These are phyloP conservation scores for Pocillopora verrucosa DNA, from an alignment of 64 coral and sea anemone species.

Conservation along the genomic window DNA sequence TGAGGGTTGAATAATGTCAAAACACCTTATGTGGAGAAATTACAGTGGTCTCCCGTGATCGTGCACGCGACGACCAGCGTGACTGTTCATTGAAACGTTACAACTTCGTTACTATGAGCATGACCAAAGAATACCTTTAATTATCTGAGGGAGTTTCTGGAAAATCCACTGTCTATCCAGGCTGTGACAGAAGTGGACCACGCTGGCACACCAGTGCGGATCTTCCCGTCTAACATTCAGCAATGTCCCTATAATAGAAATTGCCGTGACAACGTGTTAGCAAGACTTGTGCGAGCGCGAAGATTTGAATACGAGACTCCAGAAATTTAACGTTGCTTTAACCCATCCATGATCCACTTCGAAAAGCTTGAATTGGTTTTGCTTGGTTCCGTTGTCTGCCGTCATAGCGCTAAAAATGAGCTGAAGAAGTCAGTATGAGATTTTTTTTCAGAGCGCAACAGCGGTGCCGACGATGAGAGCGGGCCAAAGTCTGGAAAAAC, in stretches of 20 bases:
- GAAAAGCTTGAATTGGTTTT: too few relatives aligned
- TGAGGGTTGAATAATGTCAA: not conserved
- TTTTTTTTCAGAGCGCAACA: too few relatives aligned
- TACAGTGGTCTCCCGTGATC: not conserved
- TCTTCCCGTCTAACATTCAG: not conserved
- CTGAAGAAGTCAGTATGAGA: too few relatives aligned
- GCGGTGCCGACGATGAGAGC: too few relatives aligned
- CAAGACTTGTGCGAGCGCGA: not conserved
- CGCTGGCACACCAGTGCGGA: not conserved
- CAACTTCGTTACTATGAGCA: not conserved
- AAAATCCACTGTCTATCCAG: not conserved
- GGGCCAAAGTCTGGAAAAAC: too few relatives aligned
- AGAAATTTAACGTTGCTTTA: not conserved
- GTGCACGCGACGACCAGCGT: not conserved
- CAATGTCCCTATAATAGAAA: not conserved
- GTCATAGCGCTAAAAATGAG: too few relatives aligned
- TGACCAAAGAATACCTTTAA: not conserved
- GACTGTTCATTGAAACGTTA: not conserved
- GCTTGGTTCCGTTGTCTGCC: too few relatives aligned
- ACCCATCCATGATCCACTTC: not conserved
- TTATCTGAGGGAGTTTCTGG: conserved; percentile 20
- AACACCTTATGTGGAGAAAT: not conserved
- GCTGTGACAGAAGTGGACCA: conserved; percentile 5
- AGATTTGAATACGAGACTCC: not conserved
- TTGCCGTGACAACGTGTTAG: not conserved